Conservation (phyloP, 2,113 vertebrate species). For the Misgurnus mizolepis region DNA sequence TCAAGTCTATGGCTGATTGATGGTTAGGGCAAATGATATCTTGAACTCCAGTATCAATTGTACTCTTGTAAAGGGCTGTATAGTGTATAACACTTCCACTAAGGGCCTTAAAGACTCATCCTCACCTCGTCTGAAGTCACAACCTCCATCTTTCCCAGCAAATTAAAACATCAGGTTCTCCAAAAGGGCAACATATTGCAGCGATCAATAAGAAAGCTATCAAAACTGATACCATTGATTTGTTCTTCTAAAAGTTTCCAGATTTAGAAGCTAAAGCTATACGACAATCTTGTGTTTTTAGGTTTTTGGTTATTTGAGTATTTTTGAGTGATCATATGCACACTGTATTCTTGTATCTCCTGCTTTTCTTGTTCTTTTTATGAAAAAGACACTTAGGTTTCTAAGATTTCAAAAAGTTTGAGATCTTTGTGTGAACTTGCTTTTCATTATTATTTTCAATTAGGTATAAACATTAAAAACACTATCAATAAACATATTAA, state of each 20-base stretch:
- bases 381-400: no score
- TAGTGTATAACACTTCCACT: slow-evolving; percentile 1
- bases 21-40: not conserved
- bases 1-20: not conserved
- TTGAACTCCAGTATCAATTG: not conserved
- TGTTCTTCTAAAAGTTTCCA: not conserved
- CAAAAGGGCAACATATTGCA: slow-evolving; percentile 2
- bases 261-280: not conserved
- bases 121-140: not conserved
- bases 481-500: no score
- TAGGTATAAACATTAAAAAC: no score
- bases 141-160: slow-evolving; percentile 21
- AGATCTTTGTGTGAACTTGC: no score
- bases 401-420: no score
- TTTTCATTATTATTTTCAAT: no score
- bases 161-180: slow-evolving; percentile 23
- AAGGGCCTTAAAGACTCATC: not conserved
- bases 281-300: not conserved
- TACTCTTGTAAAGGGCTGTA: not conserved
- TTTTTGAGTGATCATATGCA: not conserved
- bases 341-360: not conserved
- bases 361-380: no score
- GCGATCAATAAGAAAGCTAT: slow-evolving; percentile 25
- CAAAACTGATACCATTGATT: slow-evolving; percentile 34
- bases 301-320: not conserved